Percentiles rank a stretch among this genome's conserved stretches.
Conservation (phyloP, 2,797 vertebrate species). For the Hypotaenidia okinawae region DNA sequence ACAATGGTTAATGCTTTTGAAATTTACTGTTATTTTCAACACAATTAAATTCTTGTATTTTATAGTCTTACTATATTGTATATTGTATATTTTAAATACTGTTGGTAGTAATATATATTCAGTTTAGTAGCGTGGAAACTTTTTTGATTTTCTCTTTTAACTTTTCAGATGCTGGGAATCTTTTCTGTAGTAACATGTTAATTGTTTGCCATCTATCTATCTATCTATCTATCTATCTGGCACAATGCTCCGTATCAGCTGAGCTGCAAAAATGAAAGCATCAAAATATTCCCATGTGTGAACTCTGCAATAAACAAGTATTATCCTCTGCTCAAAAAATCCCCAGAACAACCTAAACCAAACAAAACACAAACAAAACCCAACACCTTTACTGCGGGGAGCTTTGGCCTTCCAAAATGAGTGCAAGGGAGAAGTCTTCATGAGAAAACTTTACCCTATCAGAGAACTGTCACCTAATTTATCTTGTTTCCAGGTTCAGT, state of each 20-base stretch:
- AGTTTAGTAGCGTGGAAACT: neutral
- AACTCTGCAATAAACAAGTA: conserved; percentile 19
- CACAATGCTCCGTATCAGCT: neutral
- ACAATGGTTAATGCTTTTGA: neutral
- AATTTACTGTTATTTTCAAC: neutral
- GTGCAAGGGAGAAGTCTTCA: neutral
- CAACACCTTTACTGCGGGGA: neutral
- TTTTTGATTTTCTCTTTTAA: neutral
- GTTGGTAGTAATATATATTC: neutral
- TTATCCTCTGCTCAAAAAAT: neutral
- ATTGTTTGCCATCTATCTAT: neutral
- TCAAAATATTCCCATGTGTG: conserved; percentile 9
- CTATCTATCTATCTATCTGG: neutral
- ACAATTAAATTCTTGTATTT: neutral
- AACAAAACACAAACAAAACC: neutral
- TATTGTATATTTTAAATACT: neutral
- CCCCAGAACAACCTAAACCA: no score
- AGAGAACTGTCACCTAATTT: neutral
- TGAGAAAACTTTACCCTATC: neutral
- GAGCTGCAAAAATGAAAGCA: conserved; percentile 22
- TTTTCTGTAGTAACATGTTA: neutral
- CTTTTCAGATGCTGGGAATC: neutral
- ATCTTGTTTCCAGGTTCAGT: neutral
- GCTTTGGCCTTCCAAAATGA: neutral
- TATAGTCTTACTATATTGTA: neutral